Evolutionary conservation across 2,888 invertebrate genomes (phyloP), one percentile per base, ranked within the genome.

Genomic region (Drosophila rubida): DNA sequence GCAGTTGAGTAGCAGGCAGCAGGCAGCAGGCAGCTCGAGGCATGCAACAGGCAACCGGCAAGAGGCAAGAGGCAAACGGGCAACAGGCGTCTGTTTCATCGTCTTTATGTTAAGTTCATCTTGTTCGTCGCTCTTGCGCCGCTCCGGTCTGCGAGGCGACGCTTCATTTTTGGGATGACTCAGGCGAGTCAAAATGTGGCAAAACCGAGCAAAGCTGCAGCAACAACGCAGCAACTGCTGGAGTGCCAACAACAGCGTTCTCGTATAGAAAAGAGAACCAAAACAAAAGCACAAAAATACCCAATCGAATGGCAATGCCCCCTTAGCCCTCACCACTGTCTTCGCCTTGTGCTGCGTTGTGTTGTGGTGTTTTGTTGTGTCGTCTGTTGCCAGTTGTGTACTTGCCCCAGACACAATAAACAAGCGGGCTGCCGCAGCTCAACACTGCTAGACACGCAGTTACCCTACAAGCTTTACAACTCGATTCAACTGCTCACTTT

Each of bases 221-320:
- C 42, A 48, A 32, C 45, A 45, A 19, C 22, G 5, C 13, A 48
- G 45, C 27, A 42, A 27, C 37, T n/a, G 44, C 48, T 30, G 30
- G 3, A 11, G 30, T 30, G 19, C 5, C 30, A 19, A 14, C 32
- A 39, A 14, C 42, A 51, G 37, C 35, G 32, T 32, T 61, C 66
- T 62, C 73, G 66, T 75, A 62, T 75, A 87, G 85, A 87, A 81
- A 75, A 50, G 58, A 78, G 78, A 84, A 84, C 66, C 81, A 87
- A 81, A 81, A 81, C 84, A 87, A 81, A 81, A 78, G 87, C 85
- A 75, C 78, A 84, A 87, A 81, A 87, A 87, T 80, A 83, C 50
- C 35, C 35, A 70, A 14, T 45, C 51, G 30, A 69, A 61, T 72
- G 68, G 62, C 62, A 73, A 62, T 69, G 50, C 39, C 54, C 48